Evolutionary conservation across 2,113 vertebrate genomes (phyloP).

Genomic region (Nestor notabilis): DNA sequence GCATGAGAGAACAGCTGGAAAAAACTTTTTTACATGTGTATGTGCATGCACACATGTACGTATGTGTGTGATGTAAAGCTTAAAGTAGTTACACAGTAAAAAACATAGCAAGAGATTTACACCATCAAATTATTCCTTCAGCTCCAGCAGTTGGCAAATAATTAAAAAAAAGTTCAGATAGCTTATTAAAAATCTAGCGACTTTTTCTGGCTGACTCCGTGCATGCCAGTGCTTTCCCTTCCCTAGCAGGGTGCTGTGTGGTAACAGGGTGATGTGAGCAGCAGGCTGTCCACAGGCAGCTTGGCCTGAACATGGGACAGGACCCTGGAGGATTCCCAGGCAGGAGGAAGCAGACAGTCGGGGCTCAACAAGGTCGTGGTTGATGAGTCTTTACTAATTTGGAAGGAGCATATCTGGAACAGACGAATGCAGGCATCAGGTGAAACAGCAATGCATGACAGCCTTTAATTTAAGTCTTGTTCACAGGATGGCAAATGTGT

Average conservation of each 20-base stretch:
- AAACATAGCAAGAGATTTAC: not conserved
- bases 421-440: not conserved
- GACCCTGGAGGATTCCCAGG: not conserved
- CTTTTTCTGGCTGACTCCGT: not conserved
- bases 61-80: not conserved
- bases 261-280: not conserved
- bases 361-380: not conserved
- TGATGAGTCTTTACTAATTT: not conserved
- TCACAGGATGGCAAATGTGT: not conserved
- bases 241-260: too few species aligned
- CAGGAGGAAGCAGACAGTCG: rapidly evolving
- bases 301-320: rapidly evolving
- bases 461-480: not conserved
- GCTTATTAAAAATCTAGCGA: not conserved
- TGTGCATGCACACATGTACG: not conserved
- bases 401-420: not conserved
- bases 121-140: not conserved
- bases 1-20: not conserved
- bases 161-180: not conserved
- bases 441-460: not conserved
- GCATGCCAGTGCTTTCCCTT: not conserved
- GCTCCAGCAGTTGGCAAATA: not conserved
- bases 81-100: not conserved
- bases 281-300: not conserved
- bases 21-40: not conserved